Conservation (phyloP, 2,797 vertebrate genomes). For the Pampus argenteus region DNA sequence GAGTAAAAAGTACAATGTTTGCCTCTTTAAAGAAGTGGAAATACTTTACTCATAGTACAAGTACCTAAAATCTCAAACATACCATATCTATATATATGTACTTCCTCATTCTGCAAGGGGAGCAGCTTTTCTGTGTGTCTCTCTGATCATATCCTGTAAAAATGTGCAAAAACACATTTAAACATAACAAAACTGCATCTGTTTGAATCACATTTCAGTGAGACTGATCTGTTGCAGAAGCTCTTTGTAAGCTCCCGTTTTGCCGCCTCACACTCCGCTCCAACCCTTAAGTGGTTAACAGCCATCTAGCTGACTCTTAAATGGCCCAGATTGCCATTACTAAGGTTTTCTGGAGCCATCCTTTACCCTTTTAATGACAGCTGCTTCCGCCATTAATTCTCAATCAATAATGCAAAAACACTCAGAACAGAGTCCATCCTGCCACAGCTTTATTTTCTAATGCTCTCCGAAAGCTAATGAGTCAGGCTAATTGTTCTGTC, state of each 20-base stretch:
- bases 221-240: not conserved
- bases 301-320: constrained; percentile 72
- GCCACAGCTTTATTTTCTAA: constrained; percentile 77
- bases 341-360: constrained; percentile 74
- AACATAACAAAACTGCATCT: not conserved
- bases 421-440: constrained; percentile 74
- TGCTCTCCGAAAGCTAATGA: constrained; percentile 78
- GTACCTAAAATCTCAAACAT: not conserved
- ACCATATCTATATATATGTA: not conserved
- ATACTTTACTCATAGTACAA: no score
- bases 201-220: not conserved
- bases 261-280: constrained; percentile 38
- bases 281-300: constrained; percentile 75
- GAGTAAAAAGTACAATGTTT: not conserved
- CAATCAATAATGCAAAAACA: constrained; percentile 83
- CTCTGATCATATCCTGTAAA: not conserved
- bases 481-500: constrained; percentile 77
- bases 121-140: not conserved
- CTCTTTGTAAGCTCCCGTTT: constrained; percentile 33
- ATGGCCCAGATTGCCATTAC: constrained; percentile 76
- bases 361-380: constrained; percentile 77
- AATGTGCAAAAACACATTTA: not conserved
- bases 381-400: constrained; percentile 82
- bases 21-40: not conserved
- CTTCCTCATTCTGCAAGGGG: not conserved